phyloP scores from a whole-genome alignment of 2,113 vertebrate species.

The Serinus canaria region DNA sequence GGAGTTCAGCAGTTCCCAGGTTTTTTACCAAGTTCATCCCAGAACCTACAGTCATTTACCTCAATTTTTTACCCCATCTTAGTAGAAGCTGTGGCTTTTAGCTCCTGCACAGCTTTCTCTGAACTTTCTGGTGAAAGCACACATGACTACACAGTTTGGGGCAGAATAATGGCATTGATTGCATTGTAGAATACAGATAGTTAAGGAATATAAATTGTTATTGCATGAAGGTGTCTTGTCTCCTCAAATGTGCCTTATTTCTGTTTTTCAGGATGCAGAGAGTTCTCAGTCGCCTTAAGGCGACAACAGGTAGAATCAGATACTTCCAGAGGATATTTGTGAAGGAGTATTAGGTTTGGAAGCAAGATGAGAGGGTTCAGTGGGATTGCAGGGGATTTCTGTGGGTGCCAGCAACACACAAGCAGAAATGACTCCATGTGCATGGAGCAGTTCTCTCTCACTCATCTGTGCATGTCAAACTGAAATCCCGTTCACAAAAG shows the following conservation, averaged over 20 bases:
- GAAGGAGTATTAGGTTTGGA: not conserved
- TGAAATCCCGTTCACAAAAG: not conserved
- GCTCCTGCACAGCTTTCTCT: not conserved
- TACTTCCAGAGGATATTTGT: not conserved
- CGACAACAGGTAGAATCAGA: not conserved
- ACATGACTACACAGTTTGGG: not conserved
- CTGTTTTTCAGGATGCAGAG: not conserved
- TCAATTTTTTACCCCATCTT: not conserved
- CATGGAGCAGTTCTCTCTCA: not conserved
- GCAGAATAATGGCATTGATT: not conserved
- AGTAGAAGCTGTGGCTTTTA: not conserved
- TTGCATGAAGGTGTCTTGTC: rapidly evolving
- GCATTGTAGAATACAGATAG: not conserved
- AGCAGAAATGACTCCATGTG: not conserved
- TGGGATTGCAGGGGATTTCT: not conserved
- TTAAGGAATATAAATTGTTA: not conserved
- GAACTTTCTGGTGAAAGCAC: not conserved
- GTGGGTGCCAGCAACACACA: not conserved
- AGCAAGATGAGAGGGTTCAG: not conserved
- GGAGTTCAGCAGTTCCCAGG: not conserved
- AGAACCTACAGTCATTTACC: not conserved
- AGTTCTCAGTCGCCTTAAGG: not conserved
- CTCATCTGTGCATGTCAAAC: not conserved
- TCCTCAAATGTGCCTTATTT: not conserved
- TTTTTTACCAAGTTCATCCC: not conserved